phyloP scores from a whole-genome alignment of 2,797 vertebrate species.

The Acanthiza pusilla region DNA sequence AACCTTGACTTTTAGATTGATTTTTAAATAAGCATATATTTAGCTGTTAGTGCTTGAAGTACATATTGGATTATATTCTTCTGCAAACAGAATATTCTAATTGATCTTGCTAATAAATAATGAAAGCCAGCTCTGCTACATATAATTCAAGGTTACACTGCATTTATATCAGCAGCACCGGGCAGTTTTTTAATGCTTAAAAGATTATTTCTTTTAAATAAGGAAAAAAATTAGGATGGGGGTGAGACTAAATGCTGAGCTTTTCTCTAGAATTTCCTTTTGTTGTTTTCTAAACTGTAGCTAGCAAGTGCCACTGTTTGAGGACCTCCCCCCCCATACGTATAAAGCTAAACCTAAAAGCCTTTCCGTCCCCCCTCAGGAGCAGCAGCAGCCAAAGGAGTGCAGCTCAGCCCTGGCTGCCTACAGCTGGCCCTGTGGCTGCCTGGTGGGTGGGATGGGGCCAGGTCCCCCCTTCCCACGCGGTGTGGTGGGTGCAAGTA shows the following conservation, averaged over 20 bases:
- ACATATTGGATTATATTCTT: conserved; percentile 60
- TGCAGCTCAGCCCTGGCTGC: not conserved
- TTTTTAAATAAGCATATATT: conserved; percentile 81
- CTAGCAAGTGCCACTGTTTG: not conserved
- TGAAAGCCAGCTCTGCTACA: conserved; percentile 53
- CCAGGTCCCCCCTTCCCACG: accelerated
- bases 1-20: conserved; percentile 70
- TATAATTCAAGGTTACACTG: conserved; percentile 74
- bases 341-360: not conserved
- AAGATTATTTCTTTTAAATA: conserved; percentile 26
- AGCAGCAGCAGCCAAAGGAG: not conserved
- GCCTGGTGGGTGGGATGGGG: not conserved
- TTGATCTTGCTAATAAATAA: conserved; percentile 76
- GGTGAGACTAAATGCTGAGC: not conserved
- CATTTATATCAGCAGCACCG: not conserved
- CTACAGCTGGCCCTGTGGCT: not conserved
- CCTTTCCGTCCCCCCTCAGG: not conserved
- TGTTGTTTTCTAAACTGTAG: not conserved
- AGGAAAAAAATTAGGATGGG: not conserved
- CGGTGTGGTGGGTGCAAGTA: accelerated
- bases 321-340: not conserved
- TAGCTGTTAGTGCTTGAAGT: conserved; percentile 74
- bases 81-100: conserved; percentile 75
- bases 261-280: conserved; percentile 15
- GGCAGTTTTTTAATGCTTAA: not conserved